Conservation (phyloP, 1,140 invertebrate species). For the Helicorthomorpha holstii region DNA sequence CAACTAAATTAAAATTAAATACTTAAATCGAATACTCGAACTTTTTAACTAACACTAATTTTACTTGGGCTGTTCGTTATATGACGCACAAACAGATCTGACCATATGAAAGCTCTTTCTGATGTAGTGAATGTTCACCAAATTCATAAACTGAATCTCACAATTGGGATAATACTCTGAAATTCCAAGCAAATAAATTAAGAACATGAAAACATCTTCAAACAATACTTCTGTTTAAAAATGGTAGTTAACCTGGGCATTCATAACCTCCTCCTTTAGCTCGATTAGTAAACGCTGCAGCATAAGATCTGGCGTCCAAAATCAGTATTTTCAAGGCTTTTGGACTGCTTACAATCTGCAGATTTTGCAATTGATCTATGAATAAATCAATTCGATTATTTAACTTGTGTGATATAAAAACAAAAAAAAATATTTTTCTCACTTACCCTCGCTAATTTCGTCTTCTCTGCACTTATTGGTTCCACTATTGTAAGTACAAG, state of each 20-base stretch:
- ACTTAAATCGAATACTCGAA: neutral
- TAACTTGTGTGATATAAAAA: too few species aligned
- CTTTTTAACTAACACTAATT: neutral
- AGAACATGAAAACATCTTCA: neutral
- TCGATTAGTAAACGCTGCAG: conserved; percentile 85
- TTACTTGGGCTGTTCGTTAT: conserved; percentile 57
- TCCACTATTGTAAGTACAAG: conserved; percentile 51
- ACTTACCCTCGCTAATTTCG: too few species aligned
- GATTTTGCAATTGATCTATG: too few species aligned
- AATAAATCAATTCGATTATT: too few species aligned
- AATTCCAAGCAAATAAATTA: conserved; percentile 5
- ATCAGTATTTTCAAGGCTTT: conserved; percentile 61
- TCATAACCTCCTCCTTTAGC: conserved; percentile 91
- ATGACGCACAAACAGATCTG: conserved; percentile 44
- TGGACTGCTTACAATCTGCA: neutral
- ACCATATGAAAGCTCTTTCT: conserved; percentile 44
- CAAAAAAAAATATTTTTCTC: too few species aligned
- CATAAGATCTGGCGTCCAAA: conserved; percentile 85
- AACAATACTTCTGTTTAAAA: neutral
- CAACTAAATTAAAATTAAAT: conserved; percentile 39
- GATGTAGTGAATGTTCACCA: conserved; percentile 92
- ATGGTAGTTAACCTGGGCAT: conserved; percentile 37
- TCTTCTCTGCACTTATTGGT: too few species aligned
- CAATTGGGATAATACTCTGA: conserved; percentile 78
- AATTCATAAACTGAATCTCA: conserved; percentile 91